Evolutionary conservation across 2,888 invertebrate genomes (phyloP).

Genomic region (Pelosia muscerda): DNA sequence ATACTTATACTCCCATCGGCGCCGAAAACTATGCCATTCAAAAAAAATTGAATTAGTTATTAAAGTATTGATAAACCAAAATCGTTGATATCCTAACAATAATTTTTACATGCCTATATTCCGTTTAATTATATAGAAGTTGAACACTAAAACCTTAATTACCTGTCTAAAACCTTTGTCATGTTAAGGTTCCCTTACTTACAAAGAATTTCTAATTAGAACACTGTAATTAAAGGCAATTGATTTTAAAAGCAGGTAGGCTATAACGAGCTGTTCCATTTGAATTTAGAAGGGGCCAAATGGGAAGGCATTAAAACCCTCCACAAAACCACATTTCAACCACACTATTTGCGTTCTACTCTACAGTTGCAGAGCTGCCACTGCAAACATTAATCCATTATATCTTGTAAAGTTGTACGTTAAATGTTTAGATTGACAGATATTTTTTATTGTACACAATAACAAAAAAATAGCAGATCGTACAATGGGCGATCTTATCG

Average conservation of each 20-base stretch:
- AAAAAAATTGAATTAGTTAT: no score
- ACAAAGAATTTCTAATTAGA: background rate
- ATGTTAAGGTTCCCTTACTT: background rate
- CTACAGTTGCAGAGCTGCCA: no score
- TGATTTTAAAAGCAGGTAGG: background rate
- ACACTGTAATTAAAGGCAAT: background rate
- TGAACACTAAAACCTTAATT: constrained; percentile 2
- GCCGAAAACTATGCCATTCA: no score
- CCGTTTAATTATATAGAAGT: background rate
- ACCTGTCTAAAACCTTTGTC: background rate
- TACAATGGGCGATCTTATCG: no score
- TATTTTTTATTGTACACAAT: no score
- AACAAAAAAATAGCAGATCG: no score
- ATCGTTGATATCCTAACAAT: background rate
- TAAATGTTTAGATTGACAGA: no score
- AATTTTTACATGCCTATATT: background rate
- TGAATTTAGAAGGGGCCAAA: background rate
- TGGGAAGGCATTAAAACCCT: constrained; percentile 1
- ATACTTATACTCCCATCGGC: no score
- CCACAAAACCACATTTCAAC: background rate
- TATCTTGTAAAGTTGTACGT: no score
- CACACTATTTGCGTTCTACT: background rate
- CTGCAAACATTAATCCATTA: no score
- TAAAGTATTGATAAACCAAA: no score
- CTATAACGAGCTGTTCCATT: background rate